Evolutionary conservation across 2,113 vertebrate genomes (phyloP).

Genomic region (Baryphthengus martii): DNA sequence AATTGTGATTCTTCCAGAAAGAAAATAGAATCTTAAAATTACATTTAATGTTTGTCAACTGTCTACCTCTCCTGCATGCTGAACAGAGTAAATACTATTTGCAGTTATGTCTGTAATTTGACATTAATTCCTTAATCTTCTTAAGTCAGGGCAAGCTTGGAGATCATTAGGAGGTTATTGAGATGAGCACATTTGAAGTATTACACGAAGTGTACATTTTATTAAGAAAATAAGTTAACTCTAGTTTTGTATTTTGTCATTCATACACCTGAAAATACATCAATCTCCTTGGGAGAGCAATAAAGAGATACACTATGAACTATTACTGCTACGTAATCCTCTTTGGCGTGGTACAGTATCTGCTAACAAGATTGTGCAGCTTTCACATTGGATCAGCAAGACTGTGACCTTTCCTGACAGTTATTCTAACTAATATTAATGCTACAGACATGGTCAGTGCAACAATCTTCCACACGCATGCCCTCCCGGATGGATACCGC

Average conservation of each 20-base stretch:
- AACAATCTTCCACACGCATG: background rate
- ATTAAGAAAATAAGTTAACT: background rate
- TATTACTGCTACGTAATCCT: constrained; percentile 29
- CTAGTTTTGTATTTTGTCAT: background rate
- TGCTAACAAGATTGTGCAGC: constrained; percentile 36
- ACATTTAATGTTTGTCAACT: background rate
- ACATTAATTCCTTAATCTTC: constrained; percentile 62
- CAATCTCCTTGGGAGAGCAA: background rate
- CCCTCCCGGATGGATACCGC: background rate
- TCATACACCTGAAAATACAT: constrained; percentile 7
- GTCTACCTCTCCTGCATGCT: background rate
- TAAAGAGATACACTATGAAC: background rate
- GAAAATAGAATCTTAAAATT: background rate
- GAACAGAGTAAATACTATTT: background rate
- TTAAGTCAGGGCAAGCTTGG: constrained; percentile 40
- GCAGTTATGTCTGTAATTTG: constrained; percentile 50
- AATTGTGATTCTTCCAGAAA: background rate
- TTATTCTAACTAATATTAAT: background rate
- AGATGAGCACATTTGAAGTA: background rate
- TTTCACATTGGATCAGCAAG: constrained; percentile 52
- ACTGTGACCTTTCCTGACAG: constrained; percentile 57
- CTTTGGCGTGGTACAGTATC: background rate
- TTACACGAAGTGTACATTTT: background rate
- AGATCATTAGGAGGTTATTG: constrained; percentile 31
- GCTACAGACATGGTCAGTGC: background rate